Conservation (phyloP, 2,888 invertebrate genomes). For the Clitarchus hookeri region DNA sequence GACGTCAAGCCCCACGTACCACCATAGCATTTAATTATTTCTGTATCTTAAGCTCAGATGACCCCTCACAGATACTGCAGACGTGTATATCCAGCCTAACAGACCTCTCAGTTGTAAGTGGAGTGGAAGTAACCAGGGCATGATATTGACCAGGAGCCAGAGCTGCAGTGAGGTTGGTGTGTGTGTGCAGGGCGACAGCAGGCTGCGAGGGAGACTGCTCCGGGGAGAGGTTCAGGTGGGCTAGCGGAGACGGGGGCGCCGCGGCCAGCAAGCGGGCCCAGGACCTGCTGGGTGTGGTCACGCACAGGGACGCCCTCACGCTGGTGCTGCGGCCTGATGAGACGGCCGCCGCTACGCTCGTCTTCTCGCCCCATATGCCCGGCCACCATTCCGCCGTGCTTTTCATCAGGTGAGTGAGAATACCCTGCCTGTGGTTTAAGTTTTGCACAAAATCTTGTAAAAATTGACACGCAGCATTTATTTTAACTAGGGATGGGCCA, state of each 20-base stretch:
- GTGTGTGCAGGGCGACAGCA: neutral
- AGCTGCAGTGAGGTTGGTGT: neutral
- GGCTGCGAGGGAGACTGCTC: neutral
- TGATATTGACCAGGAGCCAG: no score
- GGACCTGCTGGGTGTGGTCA: constrained; percentile 44
- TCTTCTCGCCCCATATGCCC: constrained; percentile 57
- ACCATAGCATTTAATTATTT: no score
- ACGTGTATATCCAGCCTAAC: no score
- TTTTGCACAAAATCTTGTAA: no score
- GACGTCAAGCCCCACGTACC: no score
- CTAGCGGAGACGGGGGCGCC: constrained; percentile 15
- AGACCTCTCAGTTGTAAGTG: no score
- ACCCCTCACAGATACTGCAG: no score
- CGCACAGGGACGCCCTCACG: constrained; percentile 59
- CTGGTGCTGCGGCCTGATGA: constrained; percentile 65
- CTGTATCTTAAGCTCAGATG: no score
- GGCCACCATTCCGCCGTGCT: constrained; percentile 58
- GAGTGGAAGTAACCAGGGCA: no score
- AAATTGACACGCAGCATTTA: no score
- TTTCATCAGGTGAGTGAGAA: constrained; percentile 56
- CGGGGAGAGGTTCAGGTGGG: constrained; percentile 29
- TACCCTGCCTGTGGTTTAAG: no score
- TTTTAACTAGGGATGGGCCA: no score
- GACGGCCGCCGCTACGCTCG: constrained; percentile 57
- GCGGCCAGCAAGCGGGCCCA: neutral